Base-by-base conservation (phyloP, 2,113 vertebrate genomes). In the Actenoides hombroni region DNA sequence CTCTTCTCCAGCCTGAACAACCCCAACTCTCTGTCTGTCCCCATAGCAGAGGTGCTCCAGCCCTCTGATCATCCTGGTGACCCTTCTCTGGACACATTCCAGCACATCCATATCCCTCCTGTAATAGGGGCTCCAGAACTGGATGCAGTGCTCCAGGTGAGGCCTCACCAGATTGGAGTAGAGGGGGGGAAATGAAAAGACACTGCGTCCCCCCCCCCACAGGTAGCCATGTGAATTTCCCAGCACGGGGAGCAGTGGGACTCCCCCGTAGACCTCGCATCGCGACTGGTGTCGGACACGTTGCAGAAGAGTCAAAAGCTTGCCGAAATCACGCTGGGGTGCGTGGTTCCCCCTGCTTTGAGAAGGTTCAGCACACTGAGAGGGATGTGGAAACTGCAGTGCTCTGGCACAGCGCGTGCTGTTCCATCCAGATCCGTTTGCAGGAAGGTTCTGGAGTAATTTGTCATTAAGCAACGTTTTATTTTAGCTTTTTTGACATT, bases 341-440 rank as follows among this genome's bases (percentile, higher is more conserved):
- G 33, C 7, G 42, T 19, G 35, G 57, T 15, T 64, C 8, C 3
- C 16, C 21, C 21, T n/a, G 40, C 48, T 49, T 16, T 28, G 5
- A 23, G 44, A 25, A 6, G 10, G 29, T 29, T 2, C 6, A 2
- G 21, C 2, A 9, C 35, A 7, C 9, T 1, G 4, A 73, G 26
- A 4, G 37, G 14, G 19, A 14, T 12, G 56, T 5, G n/a, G 46
- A 20, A 48, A 48, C 46, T 10, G 46, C 46, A 20, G 46, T 19
- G 46, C 46, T 40, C 40, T 13, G 40, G 40, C 40, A 40, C n/a
- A 10, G 42, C 42, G 15, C 15, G 42, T 42, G 42, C 42, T 42
- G 42, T 16, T 42, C 42, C 42, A 42, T 15, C 42, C 14, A 16
- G 14, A 42, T 42, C 46, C 54, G 37, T 39, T 74, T 44, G 26